Evolutionary conservation across 2,113 vertebrate species (phyloP), one percentile per base, ranked within the genome.

Genomic region (Lampris megalopsis): DNA sequence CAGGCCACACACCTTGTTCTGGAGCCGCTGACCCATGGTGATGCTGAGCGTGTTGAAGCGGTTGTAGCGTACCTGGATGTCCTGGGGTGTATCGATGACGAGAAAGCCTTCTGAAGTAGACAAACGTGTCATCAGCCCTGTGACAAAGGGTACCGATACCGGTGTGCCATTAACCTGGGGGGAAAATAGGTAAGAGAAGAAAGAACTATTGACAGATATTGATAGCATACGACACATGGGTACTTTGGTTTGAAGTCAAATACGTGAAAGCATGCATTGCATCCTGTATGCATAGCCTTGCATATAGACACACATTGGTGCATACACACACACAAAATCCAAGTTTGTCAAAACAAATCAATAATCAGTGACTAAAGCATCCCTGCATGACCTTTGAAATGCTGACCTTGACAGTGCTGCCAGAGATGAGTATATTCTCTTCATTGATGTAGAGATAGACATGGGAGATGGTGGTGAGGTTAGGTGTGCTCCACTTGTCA

Each of bases 381-480:
- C 24, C 24, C 43, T 4, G 43, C 7, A 4, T 45, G 7, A 45
- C 43, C 24, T 11, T 48, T 47, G 24, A 24, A 24, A 24, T 9
- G 47, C 85, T 88, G 84, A 99, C 98, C 96, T 98, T 99, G 85
- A 99, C 93, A 0, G 96, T 98, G 84, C 94, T 97, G 11, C 97
- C 96, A 56, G 98, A 96, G 89, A 99, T 97, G 70, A 99, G 98
- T 49, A 99, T 99, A 86, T 98, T 98, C 91, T 99, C 98, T 89
- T 99, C 98, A 0, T 99, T 99, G 74, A 98, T 97, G 91, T 99
- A 99, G 67, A 99, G 97, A 81, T 99, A 99, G 77, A 97, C 93
- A 0, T 98, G 98, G 0, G 98, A 99, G 80, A 99, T 98, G 89
- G 98, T 74, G 78, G 98, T 99, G 90, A 98, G 95, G 92, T 99